A percentile compares a stretch with the other conserved stretches of the same genome.
phyloP scores from a whole-genome alignment of 2,113 vertebrate genomes.

The Megaleporinus macrocephalus region DNA sequence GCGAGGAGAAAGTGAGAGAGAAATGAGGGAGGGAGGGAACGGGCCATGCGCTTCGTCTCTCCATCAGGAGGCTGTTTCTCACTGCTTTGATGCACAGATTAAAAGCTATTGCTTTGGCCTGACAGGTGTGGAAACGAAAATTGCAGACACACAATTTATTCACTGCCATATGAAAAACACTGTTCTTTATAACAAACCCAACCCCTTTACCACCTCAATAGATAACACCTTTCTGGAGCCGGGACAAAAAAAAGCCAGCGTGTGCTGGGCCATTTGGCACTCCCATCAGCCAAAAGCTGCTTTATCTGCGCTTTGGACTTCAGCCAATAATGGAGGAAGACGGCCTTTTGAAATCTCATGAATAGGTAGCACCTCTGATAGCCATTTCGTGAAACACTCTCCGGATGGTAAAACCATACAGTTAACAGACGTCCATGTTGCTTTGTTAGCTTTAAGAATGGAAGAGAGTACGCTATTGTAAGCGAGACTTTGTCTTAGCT shows the following conservation, averaged over 20 bases:
- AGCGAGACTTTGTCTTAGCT: not conserved
- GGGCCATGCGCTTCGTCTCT: conserved; percentile 45
- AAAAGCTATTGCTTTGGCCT: conserved; percentile 65
- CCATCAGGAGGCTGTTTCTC: conserved; percentile 56
- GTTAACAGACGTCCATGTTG: not conserved
- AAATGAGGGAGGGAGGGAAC: not conserved
- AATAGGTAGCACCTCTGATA: not conserved
- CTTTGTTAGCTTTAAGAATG: not conserved
- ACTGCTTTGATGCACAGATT: conserved; percentile 65
- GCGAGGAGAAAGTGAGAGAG: not conserved
- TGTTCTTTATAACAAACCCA: conserved; percentile 12
- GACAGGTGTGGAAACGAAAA: conserved; percentile 59
- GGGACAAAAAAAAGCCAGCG: not conserved
- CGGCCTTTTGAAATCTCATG: not conserved
- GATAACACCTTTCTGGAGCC: conserved; percentile 24
- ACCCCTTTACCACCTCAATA: conserved; percentile 13
- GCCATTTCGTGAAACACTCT: not conserved
- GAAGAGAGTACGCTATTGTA: not conserved
- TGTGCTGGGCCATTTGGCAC: not conserved
- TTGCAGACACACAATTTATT: conserved; percentile 49
- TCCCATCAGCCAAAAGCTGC: not conserved
- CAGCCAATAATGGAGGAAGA: not conserved
- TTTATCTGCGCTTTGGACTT: not conserved
- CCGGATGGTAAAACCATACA: not conserved
- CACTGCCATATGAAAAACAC: conserved; percentile 59